Base-by-base conservation (phyloP, 2,888 invertebrate species). In the Antheraea yamamai region DNA sequence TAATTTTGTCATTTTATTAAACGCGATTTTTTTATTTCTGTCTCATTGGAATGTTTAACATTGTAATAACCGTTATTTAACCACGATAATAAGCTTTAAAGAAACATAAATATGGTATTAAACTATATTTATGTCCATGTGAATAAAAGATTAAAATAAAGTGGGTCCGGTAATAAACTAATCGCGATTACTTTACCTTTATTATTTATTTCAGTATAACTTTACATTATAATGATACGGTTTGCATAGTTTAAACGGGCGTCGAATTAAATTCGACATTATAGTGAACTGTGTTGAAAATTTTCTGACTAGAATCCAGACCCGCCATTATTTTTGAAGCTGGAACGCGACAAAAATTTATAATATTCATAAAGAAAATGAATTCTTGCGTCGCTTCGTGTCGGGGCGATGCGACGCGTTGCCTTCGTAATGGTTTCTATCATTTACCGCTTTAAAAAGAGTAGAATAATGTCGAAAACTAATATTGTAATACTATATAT, bases 361-460 rank as follows among this genome's bases (percentile, higher is more conserved):
- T 88, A 89, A 89, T 87, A 87, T 87, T 88, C 87, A 86, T 88
- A 86, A 87, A 85, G 83, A 87, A 86, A 87, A 89, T 87, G 82
- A 87, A 89, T 87, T 88, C 84, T 81, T 68, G 20, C 20, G 74
- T 61, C 70, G 71, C 14, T 20, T 80, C 68, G 75, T 77, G 64
- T 66, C 30, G 30, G 30, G 8, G 30, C 64, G 16, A 66, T 30
- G 30, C 64, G 64, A 30, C 76, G 78, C 77, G 73, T 76, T 74
- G 78, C 55, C 71, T 35, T 74, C 71, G n/a, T 72, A 23, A 23
- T 66, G 23, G 26, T 73, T 70, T 55, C 64, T 23, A 52, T 64
- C 64, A 58, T 75, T 75, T 52, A 72, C 47, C 47, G 74, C 47
- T 20, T 74, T 64, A 47, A 72, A 70, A 52, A 52, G 20, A 30